These are phyloP conservation scores for Zaprionus africanus DNA, from an alignment of 1,140 invertebrate species.

Conservation along the genomic window DNA sequence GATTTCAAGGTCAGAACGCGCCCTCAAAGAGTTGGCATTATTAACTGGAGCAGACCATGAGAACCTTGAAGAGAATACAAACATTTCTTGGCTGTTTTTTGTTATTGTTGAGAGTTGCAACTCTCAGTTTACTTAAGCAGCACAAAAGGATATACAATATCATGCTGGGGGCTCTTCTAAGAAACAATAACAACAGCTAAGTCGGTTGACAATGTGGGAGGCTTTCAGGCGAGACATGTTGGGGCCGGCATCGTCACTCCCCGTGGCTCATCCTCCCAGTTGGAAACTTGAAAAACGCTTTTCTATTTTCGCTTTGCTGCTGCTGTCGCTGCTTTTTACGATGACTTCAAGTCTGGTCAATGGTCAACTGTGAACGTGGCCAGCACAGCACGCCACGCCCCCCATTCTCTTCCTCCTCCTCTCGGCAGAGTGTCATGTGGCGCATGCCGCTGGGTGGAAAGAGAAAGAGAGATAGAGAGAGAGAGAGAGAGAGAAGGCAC, in stretches of 20 bases:
- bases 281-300: slow-evolving; percentile 24
- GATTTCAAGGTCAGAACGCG: slow-evolving; percentile 33
- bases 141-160: slow-evolving; percentile 66
- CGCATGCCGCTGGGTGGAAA: slow-evolving; percentile 62
- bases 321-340: slow-evolving; percentile 49
- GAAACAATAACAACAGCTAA: neutral
- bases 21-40: neutral
- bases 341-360: slow-evolving; percentile 64
- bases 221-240: slow-evolving; percentile 68
- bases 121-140: slow-evolving; percentile 55
- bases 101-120: slow-evolving; percentile 10
- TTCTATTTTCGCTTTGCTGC: slow-evolving; percentile 52
- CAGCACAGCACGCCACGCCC: slow-evolving; percentile 14
- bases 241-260: slow-evolving; percentile 43
- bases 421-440: slow-evolving; percentile 70
- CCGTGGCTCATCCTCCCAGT: too few relatives aligned
- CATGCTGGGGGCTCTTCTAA: slow-evolving; percentile 6
- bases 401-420: neutral
- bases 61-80: slow-evolving; percentile 14
- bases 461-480: slow-evolving; percentile 2
- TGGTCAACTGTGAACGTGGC: slow-evolving; percentile 59
- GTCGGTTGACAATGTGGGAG: slow-evolving; percentile 63
- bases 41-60: slow-evolving; percentile 32
- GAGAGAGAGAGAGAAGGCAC: neutral
- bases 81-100: slow-evolving; percentile 1